Evolutionary conservation across 2,888 invertebrate genomes (phyloP).

Genomic region (Drosophila kambysellisi): DNA sequence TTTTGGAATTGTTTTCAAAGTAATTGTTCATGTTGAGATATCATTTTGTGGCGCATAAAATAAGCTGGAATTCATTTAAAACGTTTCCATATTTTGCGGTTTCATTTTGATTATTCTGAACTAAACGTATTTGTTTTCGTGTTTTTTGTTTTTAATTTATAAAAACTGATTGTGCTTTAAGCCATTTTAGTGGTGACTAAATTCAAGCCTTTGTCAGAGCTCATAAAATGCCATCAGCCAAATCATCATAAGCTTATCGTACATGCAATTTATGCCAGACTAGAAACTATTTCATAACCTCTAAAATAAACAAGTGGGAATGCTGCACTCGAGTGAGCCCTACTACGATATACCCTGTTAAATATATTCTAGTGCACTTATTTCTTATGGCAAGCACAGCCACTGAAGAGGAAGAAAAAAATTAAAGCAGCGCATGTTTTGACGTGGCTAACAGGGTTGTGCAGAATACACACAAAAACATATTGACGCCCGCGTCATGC

Average conservation of each 20-base stretch:
- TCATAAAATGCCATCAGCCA: conserved; percentile 17
- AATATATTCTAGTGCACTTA: too few relatives aligned
- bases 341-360: too few relatives aligned
- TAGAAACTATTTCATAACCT: conserved; percentile 45
- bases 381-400: too few relatives aligned
- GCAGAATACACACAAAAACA: too few relatives aligned
- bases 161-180: not conserved
- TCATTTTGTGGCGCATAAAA: not conserved
- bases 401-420: too few relatives aligned
- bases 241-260: conserved; percentile 56
- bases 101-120: not conserved
- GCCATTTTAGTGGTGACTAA: not conserved
- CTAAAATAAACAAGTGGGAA: not conserved
- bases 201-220: conserved; percentile 4
- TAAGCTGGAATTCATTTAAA: not conserved
- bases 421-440: too few relatives aligned
- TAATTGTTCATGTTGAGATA: not conserved
- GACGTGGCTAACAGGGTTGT: too few relatives aligned
- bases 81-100: not conserved
- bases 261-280: conserved; percentile 50
- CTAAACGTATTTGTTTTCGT: not conserved
- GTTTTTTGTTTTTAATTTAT: not conserved
- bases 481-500: too few relatives aligned
- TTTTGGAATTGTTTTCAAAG: not conserved
- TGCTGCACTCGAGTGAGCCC: too few relatives aligned